Conservation (phyloP, 2,888 invertebrate species). For the Scelioninae gen. 2 region DNA sequence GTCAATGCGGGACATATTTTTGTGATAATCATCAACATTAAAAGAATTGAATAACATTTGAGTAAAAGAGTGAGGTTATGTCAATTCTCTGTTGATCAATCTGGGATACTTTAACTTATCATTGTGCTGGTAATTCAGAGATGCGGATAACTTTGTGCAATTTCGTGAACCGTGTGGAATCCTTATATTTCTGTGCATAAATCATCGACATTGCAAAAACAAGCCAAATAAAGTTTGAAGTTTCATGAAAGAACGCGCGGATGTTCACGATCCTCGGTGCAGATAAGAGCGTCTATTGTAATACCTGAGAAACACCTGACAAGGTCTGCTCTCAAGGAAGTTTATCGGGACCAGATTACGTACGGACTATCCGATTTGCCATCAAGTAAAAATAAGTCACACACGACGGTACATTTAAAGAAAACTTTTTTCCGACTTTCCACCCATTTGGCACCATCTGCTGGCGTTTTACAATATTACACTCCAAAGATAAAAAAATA, state of each 20-base stretch:
- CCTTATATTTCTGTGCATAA: slow-evolving; percentile 41
- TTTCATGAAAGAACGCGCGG: slow-evolving; percentile 58
- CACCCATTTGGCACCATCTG: background rate
- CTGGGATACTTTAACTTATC: too few species aligned
- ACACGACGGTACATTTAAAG: slow-evolving; percentile 33
- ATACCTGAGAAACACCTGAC: slow-evolving; percentile 59
- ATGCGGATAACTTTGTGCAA: too few species aligned
- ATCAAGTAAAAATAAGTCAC: slow-evolving; percentile 52
- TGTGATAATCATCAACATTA: too few species aligned
- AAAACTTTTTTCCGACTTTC: slow-evolving; percentile 6
- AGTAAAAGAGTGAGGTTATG: too few species aligned
- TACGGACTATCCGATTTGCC: slow-evolving; percentile 45
- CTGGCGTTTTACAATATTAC: too few species aligned
- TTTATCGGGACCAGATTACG: slow-evolving; percentile 60
- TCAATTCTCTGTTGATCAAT: too few species aligned
- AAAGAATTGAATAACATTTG: too few species aligned
- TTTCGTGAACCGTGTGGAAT: slow-evolving; percentile 33
- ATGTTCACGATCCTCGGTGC: slow-evolving; percentile 52
- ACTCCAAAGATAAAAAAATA: too few species aligned
- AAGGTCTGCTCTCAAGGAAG: slow-evolving; percentile 62
- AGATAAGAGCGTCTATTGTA: slow-evolving; percentile 59
- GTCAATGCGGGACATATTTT: too few species aligned
- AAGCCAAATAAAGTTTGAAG: slow-evolving; percentile 52
- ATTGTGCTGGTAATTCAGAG: too few species aligned
- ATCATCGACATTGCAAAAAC: slow-evolving; percentile 52